phyloP scores from a whole-genome alignment of 2,113 vertebrate genomes.

The Pomatorhinus ruficollis region DNA sequence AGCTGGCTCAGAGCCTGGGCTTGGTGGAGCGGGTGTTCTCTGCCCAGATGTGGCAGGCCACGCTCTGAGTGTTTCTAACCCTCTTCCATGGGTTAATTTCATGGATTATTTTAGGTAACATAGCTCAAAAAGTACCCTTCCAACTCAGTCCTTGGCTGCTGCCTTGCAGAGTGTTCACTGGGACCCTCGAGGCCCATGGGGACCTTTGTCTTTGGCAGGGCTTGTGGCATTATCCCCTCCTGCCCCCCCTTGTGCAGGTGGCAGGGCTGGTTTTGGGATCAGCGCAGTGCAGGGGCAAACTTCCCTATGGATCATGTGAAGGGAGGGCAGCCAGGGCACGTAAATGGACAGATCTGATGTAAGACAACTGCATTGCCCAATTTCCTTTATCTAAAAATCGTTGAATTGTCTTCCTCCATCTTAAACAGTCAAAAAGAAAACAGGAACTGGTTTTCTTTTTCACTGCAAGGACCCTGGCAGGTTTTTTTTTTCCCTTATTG shows the following conservation, averaged over 20 bases:
- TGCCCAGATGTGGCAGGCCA: background rate
- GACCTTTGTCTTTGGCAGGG: background rate
- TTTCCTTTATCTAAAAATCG: background rate
- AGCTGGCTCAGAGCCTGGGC: background rate
- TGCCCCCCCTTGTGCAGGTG: accelerated
- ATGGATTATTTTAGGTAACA: background rate
- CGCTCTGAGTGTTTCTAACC: background rate
- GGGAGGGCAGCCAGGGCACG: background rate
- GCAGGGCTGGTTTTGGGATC: background rate
- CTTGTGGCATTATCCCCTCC: accelerated
- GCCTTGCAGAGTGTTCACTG: slow-evolving; percentile 9
- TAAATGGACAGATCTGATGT: background rate
- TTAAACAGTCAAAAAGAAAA: background rate
- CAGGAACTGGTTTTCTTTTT: slow-evolving; percentile 46
- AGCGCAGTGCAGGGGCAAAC: background rate
- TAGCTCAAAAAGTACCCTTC: background rate
- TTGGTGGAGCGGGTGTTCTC: accelerated
- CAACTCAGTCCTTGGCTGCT: background rate
- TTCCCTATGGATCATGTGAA: accelerated
- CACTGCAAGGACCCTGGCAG: slow-evolving; percentile 46
- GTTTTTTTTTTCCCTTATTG: background rate
- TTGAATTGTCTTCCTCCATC: background rate
- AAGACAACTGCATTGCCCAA: background rate
- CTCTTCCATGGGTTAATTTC: background rate
- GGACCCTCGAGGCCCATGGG: accelerated